These are phyloP conservation scores for Caenorhabditis drosophilae DNA, from an alignment of 2,888 invertebrate genomes.

Conservation along the genomic window DNA sequence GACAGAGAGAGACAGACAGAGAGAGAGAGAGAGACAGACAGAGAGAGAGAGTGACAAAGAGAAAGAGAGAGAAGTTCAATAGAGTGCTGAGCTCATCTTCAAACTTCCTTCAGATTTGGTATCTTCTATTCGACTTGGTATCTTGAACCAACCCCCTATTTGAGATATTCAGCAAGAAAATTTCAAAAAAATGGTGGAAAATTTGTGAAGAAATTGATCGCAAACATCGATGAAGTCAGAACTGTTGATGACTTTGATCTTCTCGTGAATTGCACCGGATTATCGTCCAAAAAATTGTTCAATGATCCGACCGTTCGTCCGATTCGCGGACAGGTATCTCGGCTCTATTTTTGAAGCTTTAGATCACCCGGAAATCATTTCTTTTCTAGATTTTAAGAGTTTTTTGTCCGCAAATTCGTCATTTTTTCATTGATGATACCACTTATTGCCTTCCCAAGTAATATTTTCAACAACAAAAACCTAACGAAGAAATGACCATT, in stretches of 20 bases:
- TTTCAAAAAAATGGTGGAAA: conserved; percentile 42
- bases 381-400: conserved; percentile 45
- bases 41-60: too few species aligned
- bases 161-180: conserved; percentile 31
- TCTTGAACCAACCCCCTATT: conserved; percentile 43
- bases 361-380: too few species aligned
- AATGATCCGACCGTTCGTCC: conserved; percentile 75
- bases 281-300: conserved; percentile 76
- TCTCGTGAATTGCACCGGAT: conserved; percentile 82
- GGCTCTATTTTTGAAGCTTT: too few species aligned
- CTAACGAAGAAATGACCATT: conserved; percentile 2
- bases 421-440: conserved; percentile 73
- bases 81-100: too few species aligned
- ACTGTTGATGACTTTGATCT: conserved; percentile 70
- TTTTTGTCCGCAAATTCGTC: conserved; percentile 74
- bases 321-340: conserved; percentile 74
- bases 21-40: too few species aligned
- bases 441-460: conserved; percentile 83
- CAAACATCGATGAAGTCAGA: conserved; percentile 18
- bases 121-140: conserved; percentile 48
- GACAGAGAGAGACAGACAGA: too few species aligned
- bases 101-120: conserved; percentile 45
- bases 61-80: too few species aligned
- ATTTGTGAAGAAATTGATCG: conserved; percentile 11
- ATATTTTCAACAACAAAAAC: too few species aligned